Base-by-base conservation (phyloP, 2,888 invertebrate genomes). In the Physocephala rufipes region DNA sequence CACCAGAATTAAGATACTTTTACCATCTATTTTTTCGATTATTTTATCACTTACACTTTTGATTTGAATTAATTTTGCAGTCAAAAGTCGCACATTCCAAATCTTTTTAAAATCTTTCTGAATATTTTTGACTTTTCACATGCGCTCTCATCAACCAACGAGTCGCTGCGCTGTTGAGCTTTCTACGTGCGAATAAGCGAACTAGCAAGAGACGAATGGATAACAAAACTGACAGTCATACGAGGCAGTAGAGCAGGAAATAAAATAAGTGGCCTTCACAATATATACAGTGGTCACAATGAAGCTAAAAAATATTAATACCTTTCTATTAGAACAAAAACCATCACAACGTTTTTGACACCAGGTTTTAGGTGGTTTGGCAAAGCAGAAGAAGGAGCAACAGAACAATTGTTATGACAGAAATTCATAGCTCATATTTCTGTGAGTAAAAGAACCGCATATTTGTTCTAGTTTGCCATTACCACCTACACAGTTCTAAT, bases 171-270 rank as follows among this genome's bases (percentile, higher is more conserved):
- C 16, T 68, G 51, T 43, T 24, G 62, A 68, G 68, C 51, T 51
- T 49, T 62, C 19, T 68, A 21, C 13, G 61, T 68, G 68, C 51
- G 68, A 68, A 61, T 30, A 24, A 67, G 67, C 67, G 58, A 58
- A 67, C 58, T 55, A 67, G 58, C 67, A 45, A 68, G 67, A 68
- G 61, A 61, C 67, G 67, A 68, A 68, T 68, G 67, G 59, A 16
- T 36, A 61, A 61, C 47, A 59, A 43, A n/a, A n/a, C n/a, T n/a
- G n/a, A 16, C 64, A 64, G 49, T 15, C 16, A 36, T 36, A 36
- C 36, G 36, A 36, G 7, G 24, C 45, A 63, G 63, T 47, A 45
- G 45, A 63, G 36, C 4, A 36, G 36, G 36, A 36, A 36, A 36
- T 36, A 36, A 36, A 7, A 7, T 36, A 36, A 9, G 36, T 9